Evolutionary conservation across 2,113 vertebrate genomes (phyloP).

Genomic region (Paramormyrops kingsleyae): DNA sequence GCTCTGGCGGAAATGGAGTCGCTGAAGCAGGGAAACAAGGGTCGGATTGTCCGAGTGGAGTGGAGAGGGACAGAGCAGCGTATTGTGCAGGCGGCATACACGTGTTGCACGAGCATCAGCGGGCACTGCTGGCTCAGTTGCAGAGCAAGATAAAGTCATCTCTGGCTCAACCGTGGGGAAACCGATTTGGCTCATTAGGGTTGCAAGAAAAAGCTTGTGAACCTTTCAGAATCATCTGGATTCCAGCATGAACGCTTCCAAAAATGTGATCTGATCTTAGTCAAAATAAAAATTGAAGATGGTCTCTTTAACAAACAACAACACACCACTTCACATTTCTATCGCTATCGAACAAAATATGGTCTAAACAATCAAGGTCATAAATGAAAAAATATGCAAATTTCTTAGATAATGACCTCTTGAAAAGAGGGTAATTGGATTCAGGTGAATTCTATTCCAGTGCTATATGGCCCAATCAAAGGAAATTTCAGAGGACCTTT

Average conservation of each 20-base stretch:
- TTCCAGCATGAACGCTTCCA: background rate
- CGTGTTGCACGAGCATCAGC: background rate
- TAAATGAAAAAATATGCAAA: background rate
- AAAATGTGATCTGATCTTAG: background rate
- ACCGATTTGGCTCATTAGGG: background rate
- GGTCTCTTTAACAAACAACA: background rate
- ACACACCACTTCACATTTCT: background rate
- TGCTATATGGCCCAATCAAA: background rate
- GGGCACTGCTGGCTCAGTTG: background rate
- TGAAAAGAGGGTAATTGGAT: background rate
- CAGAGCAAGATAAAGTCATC: background rate
- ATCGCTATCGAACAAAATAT: background rate
- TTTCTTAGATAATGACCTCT: background rate
- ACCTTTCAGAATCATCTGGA: background rate
- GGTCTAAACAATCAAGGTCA: background rate
- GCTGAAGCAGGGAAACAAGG: background rate
- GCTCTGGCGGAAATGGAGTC: background rate
- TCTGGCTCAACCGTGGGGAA: background rate
- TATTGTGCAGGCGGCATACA: constrained; percentile 6
- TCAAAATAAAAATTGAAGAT: background rate
- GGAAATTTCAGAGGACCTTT: background rate
- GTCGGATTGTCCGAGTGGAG: background rate
- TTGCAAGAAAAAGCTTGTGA: background rate
- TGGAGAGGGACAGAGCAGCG: background rate
- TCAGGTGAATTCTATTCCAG: background rate